phyloP scores from a whole-genome alignment of 64 coral and sea anemone species.

The Hydrozoanthus tunicans region DNA sequence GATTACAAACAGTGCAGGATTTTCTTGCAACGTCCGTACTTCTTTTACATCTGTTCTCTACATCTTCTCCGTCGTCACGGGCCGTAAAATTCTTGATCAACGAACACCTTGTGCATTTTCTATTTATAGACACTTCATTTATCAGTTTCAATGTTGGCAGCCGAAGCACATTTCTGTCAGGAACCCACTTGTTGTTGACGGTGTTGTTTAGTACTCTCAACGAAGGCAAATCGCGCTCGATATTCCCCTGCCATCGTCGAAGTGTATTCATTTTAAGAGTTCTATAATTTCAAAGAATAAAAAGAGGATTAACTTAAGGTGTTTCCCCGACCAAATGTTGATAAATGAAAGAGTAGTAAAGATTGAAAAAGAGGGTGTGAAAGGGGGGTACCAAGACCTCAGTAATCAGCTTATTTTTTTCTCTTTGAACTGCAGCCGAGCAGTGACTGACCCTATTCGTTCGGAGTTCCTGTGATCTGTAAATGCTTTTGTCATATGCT shows the following conservation, averaged over 20 bases:
- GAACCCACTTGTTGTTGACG: not conserved
- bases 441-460: too few species aligned
- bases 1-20: constrained; percentile 16
- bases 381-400: too few species aligned
- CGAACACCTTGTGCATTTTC: not conserved
- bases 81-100: not conserved
- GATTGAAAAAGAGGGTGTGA: too few species aligned
- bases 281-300: not conserved
- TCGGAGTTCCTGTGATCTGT: too few species aligned
- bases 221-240: not conserved
- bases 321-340: too few species aligned
- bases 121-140: not conserved
- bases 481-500: too few species aligned
- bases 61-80: not conserved
- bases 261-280: constrained; percentile 3
- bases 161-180: not conserved
- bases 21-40: not conserved
- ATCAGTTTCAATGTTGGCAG: not conserved
- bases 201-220: not conserved
- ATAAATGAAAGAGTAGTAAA: too few species aligned
- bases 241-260: not conserved
- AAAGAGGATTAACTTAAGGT: too few species aligned
- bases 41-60: not conserved
- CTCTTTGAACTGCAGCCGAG: too few species aligned
- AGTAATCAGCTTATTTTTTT: too few species aligned